A percentile compares a stretch with the other conserved stretches of the same genome.
These are phyloP conservation scores for Rhea pennata DNA, from an alignment of 2,113 vertebrate genomes.

Conservation along the genomic window DNA sequence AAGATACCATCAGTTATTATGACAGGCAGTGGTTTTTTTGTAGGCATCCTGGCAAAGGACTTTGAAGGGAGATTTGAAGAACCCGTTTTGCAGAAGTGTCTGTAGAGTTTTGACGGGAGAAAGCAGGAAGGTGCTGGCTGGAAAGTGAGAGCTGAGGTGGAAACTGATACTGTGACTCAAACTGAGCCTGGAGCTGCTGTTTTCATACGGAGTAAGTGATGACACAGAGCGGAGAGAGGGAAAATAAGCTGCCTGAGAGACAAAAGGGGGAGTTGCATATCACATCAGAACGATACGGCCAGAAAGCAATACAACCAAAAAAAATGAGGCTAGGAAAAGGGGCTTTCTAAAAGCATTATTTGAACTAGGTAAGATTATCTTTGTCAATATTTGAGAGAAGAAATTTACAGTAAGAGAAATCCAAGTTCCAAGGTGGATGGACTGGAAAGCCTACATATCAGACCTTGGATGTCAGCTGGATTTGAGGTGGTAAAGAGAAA, in stretches of 20 bases:
- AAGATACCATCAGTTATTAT: not conserved
- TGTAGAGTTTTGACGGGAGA: not conserved
- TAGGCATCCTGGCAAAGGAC: not conserved
- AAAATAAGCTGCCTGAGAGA: not conserved
- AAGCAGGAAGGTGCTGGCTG: not conserved
- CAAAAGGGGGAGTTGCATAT: not conserved
- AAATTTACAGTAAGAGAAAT: not conserved
- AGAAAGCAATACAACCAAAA: not conserved
- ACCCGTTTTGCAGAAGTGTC: not conserved
- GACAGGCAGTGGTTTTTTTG: not conserved
- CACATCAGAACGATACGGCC: not conserved
- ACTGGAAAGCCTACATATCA: not conserved
- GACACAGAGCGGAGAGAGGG: not conserved
- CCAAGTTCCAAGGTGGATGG: not conserved
- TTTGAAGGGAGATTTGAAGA: constrained; percentile 7
- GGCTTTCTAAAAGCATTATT: not conserved
- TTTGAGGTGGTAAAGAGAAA: not conserved
- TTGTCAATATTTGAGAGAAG: not conserved
- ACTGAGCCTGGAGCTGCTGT: not conserved
- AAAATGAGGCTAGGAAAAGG: not conserved
- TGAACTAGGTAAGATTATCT: not conserved
- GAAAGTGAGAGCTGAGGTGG: not conserved
- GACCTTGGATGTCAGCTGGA: not conserved
- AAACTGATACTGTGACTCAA: not conserved
- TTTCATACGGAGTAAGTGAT: not conserved